Conservation (phyloP, 2,797 vertebrate species). For the Parauchenoglanis ngamensis region DNA sequence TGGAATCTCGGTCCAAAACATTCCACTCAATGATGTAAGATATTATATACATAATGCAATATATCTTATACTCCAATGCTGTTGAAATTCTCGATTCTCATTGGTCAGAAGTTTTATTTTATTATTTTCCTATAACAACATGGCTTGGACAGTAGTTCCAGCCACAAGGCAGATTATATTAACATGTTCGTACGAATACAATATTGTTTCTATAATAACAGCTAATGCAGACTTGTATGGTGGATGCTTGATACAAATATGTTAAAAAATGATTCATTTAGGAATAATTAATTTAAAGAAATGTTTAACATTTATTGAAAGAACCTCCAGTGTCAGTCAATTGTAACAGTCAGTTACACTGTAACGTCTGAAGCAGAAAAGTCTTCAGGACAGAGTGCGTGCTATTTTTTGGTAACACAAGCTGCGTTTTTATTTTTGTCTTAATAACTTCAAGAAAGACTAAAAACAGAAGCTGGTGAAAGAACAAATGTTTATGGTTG, state of each 20-base stretch:
- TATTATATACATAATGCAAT: not conserved
- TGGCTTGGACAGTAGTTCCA: not conserved
- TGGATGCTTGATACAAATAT: not conserved
- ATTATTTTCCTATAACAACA: not conserved
- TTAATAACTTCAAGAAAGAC: not conserved
- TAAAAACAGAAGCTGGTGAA: not conserved
- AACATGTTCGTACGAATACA: not conserved
- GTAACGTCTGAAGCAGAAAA: not conserved
- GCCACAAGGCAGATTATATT: not conserved
- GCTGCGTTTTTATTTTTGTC: not conserved
- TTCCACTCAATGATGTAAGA: conserved; percentile 87
- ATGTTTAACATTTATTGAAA: no score
- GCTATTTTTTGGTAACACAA: not conserved
- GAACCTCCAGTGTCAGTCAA: not conserved
- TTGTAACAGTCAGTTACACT: not conserved
- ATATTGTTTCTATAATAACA: not conserved
- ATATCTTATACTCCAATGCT: not conserved
- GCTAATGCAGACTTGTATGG: not conserved
- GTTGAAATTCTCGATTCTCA: not conserved
- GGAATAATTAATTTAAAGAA: no score
- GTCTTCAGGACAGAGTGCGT: not conserved
- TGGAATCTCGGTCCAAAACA: conserved; percentile 84
- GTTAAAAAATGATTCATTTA: not conserved
- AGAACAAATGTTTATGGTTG: not conserved
- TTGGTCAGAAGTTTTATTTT: not conserved